Conservation (phyloP, 2,797 vertebrate species). For the Euthynnus affinis region DNA sequence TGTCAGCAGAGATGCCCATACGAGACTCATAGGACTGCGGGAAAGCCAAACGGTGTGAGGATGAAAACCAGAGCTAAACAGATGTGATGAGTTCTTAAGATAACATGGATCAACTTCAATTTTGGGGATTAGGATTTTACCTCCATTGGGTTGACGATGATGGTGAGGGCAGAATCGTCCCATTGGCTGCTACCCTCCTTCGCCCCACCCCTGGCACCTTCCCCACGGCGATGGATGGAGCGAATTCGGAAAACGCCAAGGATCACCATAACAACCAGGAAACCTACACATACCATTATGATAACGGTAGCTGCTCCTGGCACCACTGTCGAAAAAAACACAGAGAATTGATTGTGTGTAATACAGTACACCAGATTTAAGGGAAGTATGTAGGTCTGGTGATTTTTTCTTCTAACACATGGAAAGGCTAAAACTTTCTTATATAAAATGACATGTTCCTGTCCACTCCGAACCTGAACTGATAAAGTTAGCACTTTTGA, state of each 20-base stretch:
- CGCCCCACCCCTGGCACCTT: constrained; percentile 78
- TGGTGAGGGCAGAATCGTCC: constrained; percentile 98
- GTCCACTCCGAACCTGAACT: too few species aligned
- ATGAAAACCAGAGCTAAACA: not conserved
- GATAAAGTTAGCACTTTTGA: too few species aligned
- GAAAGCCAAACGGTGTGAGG: not conserved
- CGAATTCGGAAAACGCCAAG: constrained; percentile 97
- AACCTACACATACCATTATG: constrained; percentile 98
- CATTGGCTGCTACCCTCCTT: constrained; percentile 93
- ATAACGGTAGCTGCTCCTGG: constrained; percentile 97
- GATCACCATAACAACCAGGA: constrained; percentile 97
- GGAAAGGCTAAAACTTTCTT: not conserved
- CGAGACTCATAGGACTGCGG: constrained; percentile 86
- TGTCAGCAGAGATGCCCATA: constrained; percentile 85
- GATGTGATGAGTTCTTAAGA: not conserved
- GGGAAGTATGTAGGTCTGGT: not conserved
- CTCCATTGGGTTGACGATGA: constrained; percentile 99
- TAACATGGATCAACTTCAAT: not conserved
- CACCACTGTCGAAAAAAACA: constrained; percentile 85
- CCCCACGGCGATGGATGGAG: constrained; percentile 92
- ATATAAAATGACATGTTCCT: not conserved
- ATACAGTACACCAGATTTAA: not conserved
- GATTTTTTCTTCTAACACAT: not conserved
- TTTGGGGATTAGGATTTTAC: constrained; percentile 75
- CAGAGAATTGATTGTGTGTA: not conserved